Evolutionary conservation across 2,113 vertebrate genomes (phyloP).

Genomic region (Blennius ocellaris): DNA sequence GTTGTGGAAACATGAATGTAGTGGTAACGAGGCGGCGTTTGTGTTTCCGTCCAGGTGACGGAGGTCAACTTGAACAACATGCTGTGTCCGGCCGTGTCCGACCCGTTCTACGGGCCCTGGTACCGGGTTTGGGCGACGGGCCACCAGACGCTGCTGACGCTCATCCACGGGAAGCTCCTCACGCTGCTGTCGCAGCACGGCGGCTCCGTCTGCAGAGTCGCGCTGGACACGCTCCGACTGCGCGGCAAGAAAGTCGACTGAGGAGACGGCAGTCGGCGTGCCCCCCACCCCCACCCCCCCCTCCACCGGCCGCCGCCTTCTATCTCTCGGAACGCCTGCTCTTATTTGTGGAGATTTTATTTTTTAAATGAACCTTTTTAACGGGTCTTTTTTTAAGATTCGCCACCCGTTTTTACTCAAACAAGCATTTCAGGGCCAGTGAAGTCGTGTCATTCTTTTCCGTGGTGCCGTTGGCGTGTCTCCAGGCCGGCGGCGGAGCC

Average conservation of each 20-base stretch:
- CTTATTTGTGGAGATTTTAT: constrained; percentile 5
- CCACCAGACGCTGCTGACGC: constrained; percentile 96
- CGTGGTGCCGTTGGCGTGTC: constrained; percentile 34
- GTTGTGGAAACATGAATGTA: no score
- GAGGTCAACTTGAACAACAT: constrained; percentile 99
- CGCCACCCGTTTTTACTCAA: constrained; percentile 53
- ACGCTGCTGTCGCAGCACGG: constrained; percentile 88
- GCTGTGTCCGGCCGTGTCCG: constrained; percentile 97
- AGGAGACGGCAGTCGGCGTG: constrained; percentile 52
- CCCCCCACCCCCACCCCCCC: constrained; percentile 19
- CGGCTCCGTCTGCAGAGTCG: constrained; percentile 82
- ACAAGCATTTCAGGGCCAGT: constrained; percentile 50
- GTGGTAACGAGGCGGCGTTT: neutral
- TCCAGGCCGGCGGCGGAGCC: no score
- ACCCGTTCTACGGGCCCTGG: constrained; percentile 98
- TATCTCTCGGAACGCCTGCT: constrained; percentile 52
- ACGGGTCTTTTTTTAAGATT: constrained; percentile 60
- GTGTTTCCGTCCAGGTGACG: constrained; percentile 83
- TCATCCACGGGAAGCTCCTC: constrained; percentile 94
- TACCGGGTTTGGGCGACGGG: constrained; percentile 96
- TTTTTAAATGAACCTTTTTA: constrained; percentile 50
- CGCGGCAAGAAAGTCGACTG: constrained; percentile 95
- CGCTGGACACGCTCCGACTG: constrained; percentile 86
- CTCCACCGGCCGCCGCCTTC: no score
- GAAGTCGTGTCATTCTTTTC: constrained; percentile 53